Conservation (phyloP, 37 sponge, comb jelly and placozoan genomes). For the Beroe forskalii region DNA sequence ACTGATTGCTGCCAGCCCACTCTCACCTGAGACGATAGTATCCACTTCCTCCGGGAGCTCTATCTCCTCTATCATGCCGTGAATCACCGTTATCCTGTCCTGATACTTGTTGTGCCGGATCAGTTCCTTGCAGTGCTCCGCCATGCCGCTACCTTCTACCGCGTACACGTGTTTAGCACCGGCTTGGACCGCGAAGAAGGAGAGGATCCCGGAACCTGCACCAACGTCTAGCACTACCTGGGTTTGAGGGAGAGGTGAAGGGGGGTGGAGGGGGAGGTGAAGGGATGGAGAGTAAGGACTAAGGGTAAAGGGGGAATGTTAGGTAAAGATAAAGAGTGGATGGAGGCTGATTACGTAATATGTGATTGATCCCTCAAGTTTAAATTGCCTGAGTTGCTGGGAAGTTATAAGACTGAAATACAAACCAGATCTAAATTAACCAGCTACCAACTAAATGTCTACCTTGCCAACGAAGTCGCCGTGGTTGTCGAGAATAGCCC, state of each 20-base stretch:
- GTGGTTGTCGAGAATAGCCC: constrained; percentile 87
- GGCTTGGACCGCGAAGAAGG: constrained; percentile 65
- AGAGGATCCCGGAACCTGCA: constrained; percentile 80
- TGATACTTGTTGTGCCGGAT: constrained; percentile 60
- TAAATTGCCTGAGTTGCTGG: too few relatives aligned
- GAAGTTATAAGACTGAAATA: too few relatives aligned
- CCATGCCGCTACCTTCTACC: constrained; percentile 48
- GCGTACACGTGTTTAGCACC: constrained; percentile 65
- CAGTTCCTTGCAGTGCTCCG: constrained; percentile 52
- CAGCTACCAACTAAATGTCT: too few relatives aligned
- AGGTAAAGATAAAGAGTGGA: too few relatives aligned
- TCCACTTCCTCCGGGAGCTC: constrained; percentile 91
- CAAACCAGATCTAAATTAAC: too few relatives aligned
- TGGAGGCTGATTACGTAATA: too few relatives aligned
- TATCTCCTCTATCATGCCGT: constrained; percentile 95
- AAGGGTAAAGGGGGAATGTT: too few relatives aligned
- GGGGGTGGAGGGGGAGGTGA: too few relatives aligned
- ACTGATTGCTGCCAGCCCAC: too few relatives aligned
- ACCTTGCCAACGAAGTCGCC: constrained; percentile 93
- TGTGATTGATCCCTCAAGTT: too few relatives aligned
- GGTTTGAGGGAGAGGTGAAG: too few relatives aligned
- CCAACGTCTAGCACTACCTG: constrained; percentile 96
- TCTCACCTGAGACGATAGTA: constrained; percentile 83
- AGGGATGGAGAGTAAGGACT: too few relatives aligned
- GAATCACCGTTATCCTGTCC: constrained; percentile 79